Base-by-base conservation (phyloP, 2,113 vertebrate genomes). In the Girardinichthys multiradiatus region DNA sequence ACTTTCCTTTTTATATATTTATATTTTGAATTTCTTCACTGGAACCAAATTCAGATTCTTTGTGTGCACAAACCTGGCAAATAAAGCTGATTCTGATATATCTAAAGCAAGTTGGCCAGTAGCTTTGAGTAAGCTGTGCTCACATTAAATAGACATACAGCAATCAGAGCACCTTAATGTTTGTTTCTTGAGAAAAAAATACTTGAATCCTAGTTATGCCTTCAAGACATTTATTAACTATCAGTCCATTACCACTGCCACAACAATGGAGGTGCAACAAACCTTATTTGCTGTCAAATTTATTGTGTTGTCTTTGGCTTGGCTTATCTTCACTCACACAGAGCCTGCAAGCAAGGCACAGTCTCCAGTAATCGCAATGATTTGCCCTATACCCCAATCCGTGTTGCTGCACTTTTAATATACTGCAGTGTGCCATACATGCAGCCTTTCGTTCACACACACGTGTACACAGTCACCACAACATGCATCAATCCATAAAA, bases 401-500 rank as follows among this genome's bases (percentile, higher is more conserved):
- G 77, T 26, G 67, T 30, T 81, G 83, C 84, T 85, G 74, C 87
- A 88, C 88, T 72, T 84, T 82, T 86, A 88, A 87, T 90, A 68
- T 31, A 89, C 90, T 83, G 85, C 84, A 81, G 86, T 66, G 80
- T 81, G 74, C 78, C 79, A 71, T 4, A 61, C 60, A 60, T 19
- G 48, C 77, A 59, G 67, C 59, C 67, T 80, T 37, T 13, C 45
- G 57, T n/a, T n/a, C n/a, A n/a, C n/a, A n/a, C n/a, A n/a, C n/a
- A n/a, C n/a, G n/a, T n/a, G n/a, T n/a, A n/a, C 45, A 27, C 58
- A 2, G 33, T 19, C 26, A 9, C 21, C 24, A 19, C 14, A 19
- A 35, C 28, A 35, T 4, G 1, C 65, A 19, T 59, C 1, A 35
- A n/a, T n/a, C 45, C 33, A 26, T 35, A 72, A 9, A 37, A 37